Evolutionary conservation across 2,113 vertebrate species (phyloP), one percentile per base, ranked within the genome.

Genomic region (Cygnus buccinator): DNA sequence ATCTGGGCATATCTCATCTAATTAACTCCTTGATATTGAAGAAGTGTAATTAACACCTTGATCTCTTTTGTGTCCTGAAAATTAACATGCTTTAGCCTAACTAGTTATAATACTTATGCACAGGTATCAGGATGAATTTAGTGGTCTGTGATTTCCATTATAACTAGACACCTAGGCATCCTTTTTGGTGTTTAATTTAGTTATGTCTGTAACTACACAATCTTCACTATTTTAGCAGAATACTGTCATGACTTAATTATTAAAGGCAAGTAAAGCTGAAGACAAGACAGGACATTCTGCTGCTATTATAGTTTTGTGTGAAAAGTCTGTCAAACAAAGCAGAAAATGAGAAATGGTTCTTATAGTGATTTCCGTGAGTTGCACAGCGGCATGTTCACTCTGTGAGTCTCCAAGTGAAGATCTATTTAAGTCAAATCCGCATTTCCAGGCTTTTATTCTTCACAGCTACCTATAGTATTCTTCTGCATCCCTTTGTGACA

Each of bases 21-120:
- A 95, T 80, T 94, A 87, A 66, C 48, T 85, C 84, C 89, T 46
- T 83, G 67, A 9, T 91, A 23, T 29, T 76, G 61, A 93, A 91
- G 62, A 68, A 44, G 28, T n/a, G 4, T 44, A 48, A 79, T 26
- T 62, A 87, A 67, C 20, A 77, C 12, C 31, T 74, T 71, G 41
- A 62, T 73, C 46, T 79, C 31, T 62, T 62, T n/a, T 77, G 11
- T 62, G 35, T 79, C 9, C 18, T 83, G 50, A 58, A 90, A 93
- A 48, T 25, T 58, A 72, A 62, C 21, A 59, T 37, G 25, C 20
- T 72, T 90, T 44, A 91, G 58, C 14, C 26, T 80, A 71, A 77
- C 37, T 37, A 63, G 4, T 67, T 48, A 78, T 29, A 33, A 9
- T 7, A 9, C 57, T 78, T 67, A 71, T 39, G 48, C 18, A 73